Percentiles rank a stretch among this genome's conserved stretches.
These are phyloP conservation scores for Hyperoplus immaculatus DNA, from an alignment of 2,797 vertebrate species.

Conservation along the genomic window DNA sequence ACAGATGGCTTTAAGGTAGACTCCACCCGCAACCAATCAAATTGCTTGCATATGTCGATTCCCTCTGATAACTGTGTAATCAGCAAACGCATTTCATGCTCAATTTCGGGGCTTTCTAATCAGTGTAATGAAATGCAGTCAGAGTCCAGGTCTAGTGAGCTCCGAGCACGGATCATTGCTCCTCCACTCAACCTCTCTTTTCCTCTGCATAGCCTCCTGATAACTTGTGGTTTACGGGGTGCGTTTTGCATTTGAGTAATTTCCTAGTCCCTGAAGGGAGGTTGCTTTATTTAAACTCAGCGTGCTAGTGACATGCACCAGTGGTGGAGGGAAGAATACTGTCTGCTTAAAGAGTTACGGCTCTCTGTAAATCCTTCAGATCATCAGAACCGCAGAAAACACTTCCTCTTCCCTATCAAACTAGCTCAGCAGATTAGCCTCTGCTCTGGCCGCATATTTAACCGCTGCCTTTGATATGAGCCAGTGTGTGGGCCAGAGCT, in stretches of 20 bases:
- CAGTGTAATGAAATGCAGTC: conserved; percentile 76
- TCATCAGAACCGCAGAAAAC: conserved; percentile 50
- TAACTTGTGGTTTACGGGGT: conserved; percentile 13
- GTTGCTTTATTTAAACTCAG: conserved; percentile 18
- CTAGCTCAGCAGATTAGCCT: conserved; percentile 60
- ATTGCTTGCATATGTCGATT: conserved; percentile 70
- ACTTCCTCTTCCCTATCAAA: conserved; percentile 62
- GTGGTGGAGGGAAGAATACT: conserved; percentile 17
- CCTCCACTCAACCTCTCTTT: conserved; percentile 33
- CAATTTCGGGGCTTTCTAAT: conserved; percentile 72
- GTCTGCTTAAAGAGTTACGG: conserved; percentile 43
- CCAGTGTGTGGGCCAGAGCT: conserved; percentile 54
- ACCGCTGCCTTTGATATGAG: conserved; percentile 68
- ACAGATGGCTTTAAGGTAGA: conserved; percentile 42
- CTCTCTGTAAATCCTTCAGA: conserved; percentile 56
- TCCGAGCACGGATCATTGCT: conserved; percentile 27
- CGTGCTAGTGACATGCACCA: neutral
- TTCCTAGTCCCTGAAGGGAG: conserved; percentile 21
- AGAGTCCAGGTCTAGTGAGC: conserved; percentile 33
- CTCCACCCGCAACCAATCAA: conserved; percentile 60
- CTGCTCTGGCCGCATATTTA: conserved; percentile 44
- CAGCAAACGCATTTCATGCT: conserved; percentile 75
- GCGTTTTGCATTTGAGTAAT: conserved; percentile 17
- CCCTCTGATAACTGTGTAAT: conserved; percentile 62
- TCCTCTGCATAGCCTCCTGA: conserved; percentile 37